phyloP scores from a whole-genome alignment of 2,113 vertebrate species.

The Nymphicus hollandicus region DNA sequence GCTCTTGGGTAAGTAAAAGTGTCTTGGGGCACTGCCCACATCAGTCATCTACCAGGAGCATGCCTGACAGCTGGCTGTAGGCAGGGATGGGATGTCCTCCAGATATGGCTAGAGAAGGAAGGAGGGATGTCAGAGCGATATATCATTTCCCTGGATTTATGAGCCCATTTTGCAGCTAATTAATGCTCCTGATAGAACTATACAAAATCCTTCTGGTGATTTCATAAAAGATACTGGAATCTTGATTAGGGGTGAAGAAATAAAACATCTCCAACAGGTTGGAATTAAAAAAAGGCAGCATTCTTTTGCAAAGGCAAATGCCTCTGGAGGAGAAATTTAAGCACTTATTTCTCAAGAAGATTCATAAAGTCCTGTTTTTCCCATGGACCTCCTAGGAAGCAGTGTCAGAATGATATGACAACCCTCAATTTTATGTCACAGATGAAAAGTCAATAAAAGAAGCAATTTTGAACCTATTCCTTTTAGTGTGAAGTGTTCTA shows the following conservation, averaged over 20 bases:
- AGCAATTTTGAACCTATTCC: background rate
- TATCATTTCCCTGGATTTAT: background rate
- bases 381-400: rapidly evolving
- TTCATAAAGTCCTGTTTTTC: background rate
- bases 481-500: background rate
- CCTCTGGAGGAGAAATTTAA: background rate
- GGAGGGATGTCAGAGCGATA: background rate
- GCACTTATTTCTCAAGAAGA: background rate
- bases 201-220: background rate
- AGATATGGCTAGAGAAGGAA: background rate
- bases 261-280: background rate
- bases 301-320: background rate
- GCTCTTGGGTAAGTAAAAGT: background rate
- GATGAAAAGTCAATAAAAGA: background rate
- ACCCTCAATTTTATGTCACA: background rate
- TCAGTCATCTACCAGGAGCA: background rate
- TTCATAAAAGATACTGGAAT: background rate
- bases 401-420: background rate
- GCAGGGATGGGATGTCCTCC: background rate
- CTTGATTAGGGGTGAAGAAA: background rate
- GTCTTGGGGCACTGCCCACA: background rate
- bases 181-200: background rate
- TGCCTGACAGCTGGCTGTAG: background rate
- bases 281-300: background rate
- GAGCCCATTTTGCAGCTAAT: background rate